Percentiles rank a stretch among this genome's conserved stretches.
Evolutionary conservation across 2,797 vertebrate species (phyloP).

Genomic region (Phrynocephalus vlangalii): DNA sequence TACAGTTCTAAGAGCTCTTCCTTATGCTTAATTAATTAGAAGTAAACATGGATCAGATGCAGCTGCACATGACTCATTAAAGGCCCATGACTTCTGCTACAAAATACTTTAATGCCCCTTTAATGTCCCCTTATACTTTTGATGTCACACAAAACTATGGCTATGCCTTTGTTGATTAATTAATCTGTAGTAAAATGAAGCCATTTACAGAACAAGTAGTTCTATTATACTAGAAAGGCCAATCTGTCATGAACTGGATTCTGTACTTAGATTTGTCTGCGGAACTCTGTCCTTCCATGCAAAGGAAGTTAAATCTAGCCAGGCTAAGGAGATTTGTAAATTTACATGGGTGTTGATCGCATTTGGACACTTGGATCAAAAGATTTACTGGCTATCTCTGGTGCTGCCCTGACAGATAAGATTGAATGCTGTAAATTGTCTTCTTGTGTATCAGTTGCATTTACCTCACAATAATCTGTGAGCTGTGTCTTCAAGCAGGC

Average conservation of each 20-base stretch:
- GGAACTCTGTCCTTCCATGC: background rate
- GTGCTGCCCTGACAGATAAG: background rate
- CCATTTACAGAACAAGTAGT: constrained; percentile 7
- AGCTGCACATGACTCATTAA: background rate
- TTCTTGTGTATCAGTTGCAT: constrained; percentile 52
- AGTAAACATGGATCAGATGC: background rate
- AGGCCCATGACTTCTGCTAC: background rate
- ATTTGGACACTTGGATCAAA: constrained; percentile 17
- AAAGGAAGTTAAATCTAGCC: constrained; percentile 19
- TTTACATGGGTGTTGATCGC: constrained; percentile 14
- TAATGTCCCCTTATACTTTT: background rate
- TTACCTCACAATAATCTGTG: constrained; percentile 59
- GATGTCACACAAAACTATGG: background rate
- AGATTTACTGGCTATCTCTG: constrained; percentile 2
- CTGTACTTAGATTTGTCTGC: constrained; percentile 15
- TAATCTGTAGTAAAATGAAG: background rate
- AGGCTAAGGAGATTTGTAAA: constrained; percentile 8
- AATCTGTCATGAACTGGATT: constrained; percentile 40
- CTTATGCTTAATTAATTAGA: background rate
- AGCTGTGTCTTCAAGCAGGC: constrained; percentile 52
- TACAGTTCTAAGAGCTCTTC: too few relatives aligned
- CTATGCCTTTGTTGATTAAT: background rate
- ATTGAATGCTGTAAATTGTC: background rate
- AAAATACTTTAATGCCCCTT: background rate
- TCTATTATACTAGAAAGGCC: constrained; percentile 35